Conservation (phyloP, 1,140 invertebrate species). For the Sminthurinus signatus region DNA sequence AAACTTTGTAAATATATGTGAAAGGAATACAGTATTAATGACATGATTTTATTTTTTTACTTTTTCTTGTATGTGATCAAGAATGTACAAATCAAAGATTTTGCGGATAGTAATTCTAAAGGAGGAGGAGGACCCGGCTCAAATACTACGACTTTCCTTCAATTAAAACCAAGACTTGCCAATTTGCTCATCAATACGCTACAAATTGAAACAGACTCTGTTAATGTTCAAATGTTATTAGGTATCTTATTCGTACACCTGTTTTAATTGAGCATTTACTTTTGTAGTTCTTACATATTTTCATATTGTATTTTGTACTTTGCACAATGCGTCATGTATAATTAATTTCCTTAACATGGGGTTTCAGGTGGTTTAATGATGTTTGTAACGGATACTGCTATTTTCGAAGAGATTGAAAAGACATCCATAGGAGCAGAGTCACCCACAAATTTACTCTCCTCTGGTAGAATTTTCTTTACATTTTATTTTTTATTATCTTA, state of each 20-base stretch:
- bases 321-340: too few species aligned
- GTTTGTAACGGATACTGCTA: conserved; percentile 72
- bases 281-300: too few species aligned
- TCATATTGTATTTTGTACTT: too few species aligned
- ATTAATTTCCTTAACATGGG: too few species aligned
- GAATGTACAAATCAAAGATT: conserved; percentile 61
- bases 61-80: background rate
- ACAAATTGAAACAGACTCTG: conserved; percentile 75
- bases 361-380: conserved; percentile 62
- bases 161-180: conserved; percentile 72
- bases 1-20: too few species aligned
- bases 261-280: too few species aligned
- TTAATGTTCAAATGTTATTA: conserved; percentile 83
- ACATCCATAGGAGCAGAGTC: conserved; percentile 52
- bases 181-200: conserved; percentile 79
- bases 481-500: too few species aligned
- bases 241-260: too few species aligned
- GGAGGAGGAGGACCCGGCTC: background rate
- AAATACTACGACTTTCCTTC: conserved; percentile 61
- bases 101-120: conserved; percentile 36
- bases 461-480: too few species aligned
- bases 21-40: too few species aligned
- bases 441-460: conserved; percentile 61
- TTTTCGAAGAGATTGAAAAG: conserved; percentile 59
- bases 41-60: too few species aligned